Evolutionary conservation across 2,797 vertebrate species (phyloP).

Genomic region (Xenopus petersii): DNA sequence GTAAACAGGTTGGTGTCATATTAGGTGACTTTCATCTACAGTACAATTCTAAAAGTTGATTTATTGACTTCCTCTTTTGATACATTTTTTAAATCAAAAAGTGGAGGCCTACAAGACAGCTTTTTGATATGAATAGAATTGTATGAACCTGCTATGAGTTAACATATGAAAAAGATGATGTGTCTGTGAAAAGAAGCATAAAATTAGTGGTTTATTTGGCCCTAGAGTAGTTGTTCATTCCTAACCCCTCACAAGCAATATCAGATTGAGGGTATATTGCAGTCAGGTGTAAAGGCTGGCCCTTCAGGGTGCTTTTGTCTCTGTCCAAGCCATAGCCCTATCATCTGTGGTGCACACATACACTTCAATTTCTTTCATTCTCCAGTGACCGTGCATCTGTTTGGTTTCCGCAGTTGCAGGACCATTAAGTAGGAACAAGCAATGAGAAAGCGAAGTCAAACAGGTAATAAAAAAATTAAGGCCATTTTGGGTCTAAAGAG

Average conservation of each 20-base stretch:
- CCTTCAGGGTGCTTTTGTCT: slow-evolving; percentile 3
- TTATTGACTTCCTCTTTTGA: too few species aligned
- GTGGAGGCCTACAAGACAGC: too few species aligned
- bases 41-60: too few species aligned
- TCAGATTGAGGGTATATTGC: slow-evolving; percentile 13
- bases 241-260: not conserved
- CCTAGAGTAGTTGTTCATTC: slow-evolving; percentile 6
- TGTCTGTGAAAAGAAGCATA: too few species aligned
- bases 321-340: slow-evolving; percentile 25
- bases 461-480: slow-evolving; percentile 99
- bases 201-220: too few species aligned
- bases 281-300: slow-evolving; percentile 26
- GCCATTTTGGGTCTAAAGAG: slow-evolving; percentile 75
- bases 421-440: slow-evolving; percentile 99
- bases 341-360: slow-evolving; percentile 63
- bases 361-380: slow-evolving; percentile 98
- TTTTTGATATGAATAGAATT: too few species aligned
- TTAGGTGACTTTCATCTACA: too few species aligned
- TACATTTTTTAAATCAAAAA: too few species aligned
- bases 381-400: slow-evolving; percentile 99
- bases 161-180: too few species aligned
- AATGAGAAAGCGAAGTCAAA: slow-evolving; percentile 99
- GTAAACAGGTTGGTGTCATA: too few species aligned
- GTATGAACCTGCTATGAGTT: too few species aligned
- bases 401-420: slow-evolving; percentile 99